Evolutionary conservation across 2,888 invertebrate species (phyloP).

Genomic region (Patella depressa): DNA sequence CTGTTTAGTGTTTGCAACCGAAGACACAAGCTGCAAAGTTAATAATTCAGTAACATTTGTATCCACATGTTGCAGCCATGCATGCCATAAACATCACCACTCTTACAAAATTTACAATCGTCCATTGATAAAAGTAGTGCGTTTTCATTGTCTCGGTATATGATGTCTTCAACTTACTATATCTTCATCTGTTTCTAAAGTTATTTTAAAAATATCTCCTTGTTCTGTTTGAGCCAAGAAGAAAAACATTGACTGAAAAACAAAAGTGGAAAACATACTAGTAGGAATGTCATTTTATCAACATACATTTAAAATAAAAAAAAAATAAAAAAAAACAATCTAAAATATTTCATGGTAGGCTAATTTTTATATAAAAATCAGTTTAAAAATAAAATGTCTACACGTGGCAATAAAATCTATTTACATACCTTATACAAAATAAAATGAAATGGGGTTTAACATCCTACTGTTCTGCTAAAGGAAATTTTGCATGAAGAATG

Average conservation of each 20-base stretch:
- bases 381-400: neutral
- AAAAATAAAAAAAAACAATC: too few relatives aligned
- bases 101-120: too few relatives aligned
- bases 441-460: too few relatives aligned
- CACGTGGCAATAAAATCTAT: neutral
- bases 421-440: neutral
- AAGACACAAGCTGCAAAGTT: too few relatives aligned
- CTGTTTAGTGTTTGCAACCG: too few relatives aligned
- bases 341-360: neutral
- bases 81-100: too few relatives aligned
- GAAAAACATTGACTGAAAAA: constrained; percentile 90
- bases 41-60: too few relatives aligned
- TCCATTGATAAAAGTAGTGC: too few relatives aligned
- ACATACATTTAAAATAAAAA: neutral
- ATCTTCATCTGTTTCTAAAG: constrained; percentile 96
- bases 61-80: too few relatives aligned
- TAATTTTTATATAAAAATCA: neutral
- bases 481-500: too few relatives aligned
- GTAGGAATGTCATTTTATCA: neutral
- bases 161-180: constrained; percentile 76
- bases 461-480: too few relatives aligned
- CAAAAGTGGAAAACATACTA: constrained; percentile 20
- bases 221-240: constrained; percentile 99
- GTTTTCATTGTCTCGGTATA: too few relatives aligned
- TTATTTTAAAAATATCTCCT: constrained; percentile 96